Base-by-base conservation (phyloP, 2,797 vertebrate genomes). In the Pseudomugil tenellus region DNA sequence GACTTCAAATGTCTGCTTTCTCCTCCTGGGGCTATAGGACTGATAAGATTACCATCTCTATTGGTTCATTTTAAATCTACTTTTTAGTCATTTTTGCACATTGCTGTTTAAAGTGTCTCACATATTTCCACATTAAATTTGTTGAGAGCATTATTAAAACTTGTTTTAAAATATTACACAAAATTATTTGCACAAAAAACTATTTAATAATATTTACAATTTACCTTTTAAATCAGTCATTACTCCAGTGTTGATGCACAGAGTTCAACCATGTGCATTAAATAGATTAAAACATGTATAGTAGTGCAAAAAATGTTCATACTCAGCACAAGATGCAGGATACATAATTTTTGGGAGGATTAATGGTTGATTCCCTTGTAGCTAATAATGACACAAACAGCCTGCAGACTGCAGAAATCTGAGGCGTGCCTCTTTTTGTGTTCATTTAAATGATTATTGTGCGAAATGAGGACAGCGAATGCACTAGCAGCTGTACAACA, bases 201-300 rank as follows among this genome's bases (percentile, higher is more conserved):
- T 62, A 83, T 86, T 87, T 66, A 61, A 58, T 69, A 79, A 72
- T 55, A 76, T 75, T 80, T 80, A 55, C 62, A 61, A 78, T 81
- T 83, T 62, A 58, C 49, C 41, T 79, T 73, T 75, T 62, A 59
- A 56, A 76, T 77, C 76, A 49, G 67, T 80, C 62, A 69, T 81
- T 74, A 53, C 67, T 59, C 52, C 32, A 43, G 46, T 46, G 74
- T 70, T 26, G 53, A 53, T 60, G 73, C 64, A 29, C 10, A 62
- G 53, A 31, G 34, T 74, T 69, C 51, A 66, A 59, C 73, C 54
- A 57, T 35, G 64, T 56, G 63, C 72, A 71, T 78, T 80, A 74
- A 58, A 72, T 28, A 43, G 23, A 31, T 34, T 68, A 67, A 71
- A 87, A 75, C 68, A 65, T 61, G 83, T 83, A 75, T 80, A 55